phyloP scores from a whole-genome alignment of 2,797 vertebrate genomes.

The Danio aesculapii region DNA sequence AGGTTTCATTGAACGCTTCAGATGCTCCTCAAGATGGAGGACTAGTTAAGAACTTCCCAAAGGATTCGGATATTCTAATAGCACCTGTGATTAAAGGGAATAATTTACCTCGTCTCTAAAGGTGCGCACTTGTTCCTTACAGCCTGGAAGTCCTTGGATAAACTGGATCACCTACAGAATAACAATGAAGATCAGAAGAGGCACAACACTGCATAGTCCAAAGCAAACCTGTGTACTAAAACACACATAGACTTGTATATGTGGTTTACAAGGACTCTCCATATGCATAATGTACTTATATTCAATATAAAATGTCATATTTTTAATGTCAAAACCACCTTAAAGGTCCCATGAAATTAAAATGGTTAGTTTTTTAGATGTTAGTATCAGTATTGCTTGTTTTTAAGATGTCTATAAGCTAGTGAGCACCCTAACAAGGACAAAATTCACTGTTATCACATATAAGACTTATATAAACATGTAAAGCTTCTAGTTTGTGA shows the following conservation, averaged over 20 bases:
- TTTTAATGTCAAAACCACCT: too few relatives aligned
- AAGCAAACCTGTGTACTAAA: neutral
- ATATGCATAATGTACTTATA: too few relatives aligned
- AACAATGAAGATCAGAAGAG: constrained; percentile 4
- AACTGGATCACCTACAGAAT: constrained; percentile 82
- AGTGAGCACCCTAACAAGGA: too few relatives aligned
- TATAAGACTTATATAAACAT: too few relatives aligned
- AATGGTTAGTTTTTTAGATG: too few relatives aligned
- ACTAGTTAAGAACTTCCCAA: neutral
- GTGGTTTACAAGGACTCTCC: too few relatives aligned
- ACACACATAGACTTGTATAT: neutral
- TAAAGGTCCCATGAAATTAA: too few relatives aligned
- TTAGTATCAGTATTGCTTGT: too few relatives aligned
- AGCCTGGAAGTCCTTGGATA: constrained; percentile 87
- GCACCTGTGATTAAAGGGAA: constrained; percentile 3
- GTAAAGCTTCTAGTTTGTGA: too few relatives aligned
- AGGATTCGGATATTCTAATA: neutral
- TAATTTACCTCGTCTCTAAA: constrained; percentile 86
- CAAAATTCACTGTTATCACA: too few relatives aligned
- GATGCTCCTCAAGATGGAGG: neutral
- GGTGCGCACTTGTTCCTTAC: constrained; percentile 85
- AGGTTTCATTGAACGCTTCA: neutral
- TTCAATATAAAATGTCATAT: too few relatives aligned
- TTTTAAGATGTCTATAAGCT: too few relatives aligned
- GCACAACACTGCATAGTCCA: neutral